Conservation (phyloP, 2,797 vertebrate genomes). For the Sorex maritimensis region DNA sequence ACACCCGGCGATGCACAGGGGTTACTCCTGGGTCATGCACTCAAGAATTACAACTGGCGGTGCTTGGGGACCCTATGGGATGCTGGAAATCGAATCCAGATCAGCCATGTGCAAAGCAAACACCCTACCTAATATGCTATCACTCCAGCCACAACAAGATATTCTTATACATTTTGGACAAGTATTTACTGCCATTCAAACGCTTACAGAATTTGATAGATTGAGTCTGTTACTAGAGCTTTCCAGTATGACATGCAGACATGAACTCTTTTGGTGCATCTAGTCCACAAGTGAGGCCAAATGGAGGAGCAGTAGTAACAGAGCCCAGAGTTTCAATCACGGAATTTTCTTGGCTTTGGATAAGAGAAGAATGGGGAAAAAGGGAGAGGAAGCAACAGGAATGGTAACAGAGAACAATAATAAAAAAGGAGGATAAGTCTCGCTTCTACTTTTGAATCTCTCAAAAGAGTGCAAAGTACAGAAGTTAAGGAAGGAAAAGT, state of each 20-base stretch:
- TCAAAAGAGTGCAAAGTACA: neutral
- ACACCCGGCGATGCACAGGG: too few species aligned
- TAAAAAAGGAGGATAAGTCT: neutral
- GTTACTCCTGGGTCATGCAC: too few species aligned
- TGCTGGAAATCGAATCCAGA: too few species aligned
- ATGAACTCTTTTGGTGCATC: neutral
- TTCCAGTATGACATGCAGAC: neutral
- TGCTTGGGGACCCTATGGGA: too few species aligned
- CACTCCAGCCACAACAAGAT: neutral
- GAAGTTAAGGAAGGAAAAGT: neutral
- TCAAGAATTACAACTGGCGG: too few species aligned
- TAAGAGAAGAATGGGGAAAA: neutral
- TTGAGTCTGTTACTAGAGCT: neutral
- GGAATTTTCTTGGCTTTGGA: neutral
- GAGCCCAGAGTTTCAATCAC: neutral
- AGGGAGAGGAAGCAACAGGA: neutral
- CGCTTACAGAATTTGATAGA: neutral
- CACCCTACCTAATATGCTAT: too few species aligned
- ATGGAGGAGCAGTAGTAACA: neutral
- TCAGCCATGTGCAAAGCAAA: too few species aligned
- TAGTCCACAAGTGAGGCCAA: neutral
- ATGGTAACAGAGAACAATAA: slow-evolving; percentile 15
- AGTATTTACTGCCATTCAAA: neutral
- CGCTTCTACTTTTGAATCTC: neutral
- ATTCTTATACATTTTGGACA: neutral